Evolutionary conservation across 2,113 vertebrate genomes (phyloP), one percentile per base, ranked within the genome.

Genomic region (Cyanocitta stelleri): DNA sequence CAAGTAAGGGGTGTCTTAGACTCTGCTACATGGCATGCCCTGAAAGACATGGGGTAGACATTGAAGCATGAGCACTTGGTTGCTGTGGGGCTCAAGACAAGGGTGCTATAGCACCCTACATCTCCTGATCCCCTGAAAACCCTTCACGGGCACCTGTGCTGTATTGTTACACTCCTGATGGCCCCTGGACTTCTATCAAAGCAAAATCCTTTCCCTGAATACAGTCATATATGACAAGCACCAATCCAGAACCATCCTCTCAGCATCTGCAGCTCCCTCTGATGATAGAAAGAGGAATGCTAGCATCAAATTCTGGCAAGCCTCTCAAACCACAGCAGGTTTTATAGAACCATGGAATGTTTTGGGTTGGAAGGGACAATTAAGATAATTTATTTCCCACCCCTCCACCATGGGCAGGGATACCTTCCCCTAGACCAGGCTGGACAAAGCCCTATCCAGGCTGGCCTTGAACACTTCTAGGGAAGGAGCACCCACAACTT

Each of bases 231-330:
- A 29, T 20, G 43, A 24, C 29, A 52, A 80, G 7, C 29, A 35
- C 11, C 1, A 4, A 16, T 23, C n/a, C 54, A 52, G 62, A 90
- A 37, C 22, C 33, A 63, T 20, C 33, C 59, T 46, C n/a, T 74
- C 29, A 54, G 32, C 55, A 49, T 43, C 48, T 66, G 26, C 39
- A 74, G 12, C 64, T 89, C 35, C 37, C 35, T 44, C 46, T 73
- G 22, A 68, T 1, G 6, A 75, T 0, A 6, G 32, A 11, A 59
- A 6, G 16, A 61, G 51, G 48, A 89, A 64, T 0, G 1, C 1
- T 35, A 9, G 15, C 16, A 18, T 11, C 37, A 69, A 64, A 73
- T 72, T 79, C 43, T 64, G 41, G 4, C 5, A 16, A 87, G 18
- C 6, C 29, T 69, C 73, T 77, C 35, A 46, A 85, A 73, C 15